Percentiles rank a stretch among this genome's conserved stretches.
These are phyloP conservation scores for Fistularia tabacaria DNA, from an alignment of 2,797 vertebrate genomes.

Conservation along the genomic window DNA sequence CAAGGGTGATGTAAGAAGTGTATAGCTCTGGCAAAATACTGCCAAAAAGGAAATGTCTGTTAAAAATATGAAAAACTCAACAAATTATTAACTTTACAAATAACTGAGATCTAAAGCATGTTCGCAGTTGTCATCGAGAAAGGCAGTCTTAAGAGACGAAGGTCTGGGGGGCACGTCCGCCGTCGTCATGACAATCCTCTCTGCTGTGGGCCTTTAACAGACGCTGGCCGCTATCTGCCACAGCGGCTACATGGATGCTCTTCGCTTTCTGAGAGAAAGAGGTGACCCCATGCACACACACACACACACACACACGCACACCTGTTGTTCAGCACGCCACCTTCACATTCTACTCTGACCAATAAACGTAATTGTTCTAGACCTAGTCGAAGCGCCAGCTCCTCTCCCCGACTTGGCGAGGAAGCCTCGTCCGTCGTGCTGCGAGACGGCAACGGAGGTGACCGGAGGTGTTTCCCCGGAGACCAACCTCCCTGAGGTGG, in stretches of 20 bases:
- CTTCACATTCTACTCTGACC: not conserved
- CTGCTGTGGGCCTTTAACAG: constrained; percentile 49
- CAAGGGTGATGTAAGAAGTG: no score
- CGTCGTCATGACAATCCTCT: no score
- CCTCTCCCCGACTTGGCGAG: not conserved
- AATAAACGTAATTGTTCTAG: constrained; percentile 23
- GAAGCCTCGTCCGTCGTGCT: constrained; percentile 13
- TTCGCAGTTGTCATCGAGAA: no score
- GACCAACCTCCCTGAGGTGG: not conserved
- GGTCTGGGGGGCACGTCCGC: no score
- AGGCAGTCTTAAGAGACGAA: no score
- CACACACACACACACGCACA: no score
- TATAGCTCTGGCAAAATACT: no score
- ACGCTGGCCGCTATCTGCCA: constrained; percentile 81
- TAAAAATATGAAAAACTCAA: no score
- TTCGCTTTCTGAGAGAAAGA: constrained; percentile 78
- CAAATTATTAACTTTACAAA: no score
- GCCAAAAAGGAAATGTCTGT: no score
- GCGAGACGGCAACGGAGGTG: constrained; percentile 7
- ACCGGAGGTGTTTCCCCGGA: not conserved
- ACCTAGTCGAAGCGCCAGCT: constrained; percentile 23
- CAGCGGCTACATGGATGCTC: constrained; percentile 83
- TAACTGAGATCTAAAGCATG: no score
- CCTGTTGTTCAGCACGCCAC: no score
- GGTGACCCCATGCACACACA: constrained; percentile 60